Base-by-base conservation (phyloP, 2,797 vertebrate species). In the Notoglanidium macrostoma region DNA sequence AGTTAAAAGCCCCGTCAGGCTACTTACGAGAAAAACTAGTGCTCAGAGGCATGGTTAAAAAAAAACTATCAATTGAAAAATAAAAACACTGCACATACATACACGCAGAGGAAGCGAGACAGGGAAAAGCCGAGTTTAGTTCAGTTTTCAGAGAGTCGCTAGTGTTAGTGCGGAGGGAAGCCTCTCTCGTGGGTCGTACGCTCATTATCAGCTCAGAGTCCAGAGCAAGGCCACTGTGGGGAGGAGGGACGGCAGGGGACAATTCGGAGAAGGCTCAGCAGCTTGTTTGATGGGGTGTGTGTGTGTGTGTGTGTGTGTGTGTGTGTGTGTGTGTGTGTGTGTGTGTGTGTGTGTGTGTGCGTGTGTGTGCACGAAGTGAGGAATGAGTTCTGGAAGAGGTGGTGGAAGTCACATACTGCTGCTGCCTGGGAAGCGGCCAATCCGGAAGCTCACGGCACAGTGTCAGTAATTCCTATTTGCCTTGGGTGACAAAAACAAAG, bases 41-140 rank as follows among this genome's bases (percentile, higher is more conserved):
- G 46, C 54, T 82, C 67, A 3, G 68, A 59, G 21, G 70, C 51
- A 85, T 35, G 70, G 86, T 59, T 73, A 11, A 55, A 77, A 49
- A 51, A 70, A 87, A 40, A 80, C 83, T 92, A 88, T 61, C 89
- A 72, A 91, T 89, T 91, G 89, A 92, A 91, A 83, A 81, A 49
- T 91, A 88, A 7, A 84, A 51, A 82, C 46, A 72, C 54, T 35
- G 46, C 49, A 67, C 59, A 0, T 54, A 78, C 73, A 51, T 72
- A 51, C 23, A 65, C 14, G 35, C 57, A 82, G 57, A 84, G 54
- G 32, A 29, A 82, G 79, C 63, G 26, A 86, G 84, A 86, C 23
- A 84, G 63, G 7, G 23, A 26, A 26, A 72, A 61, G 89, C 83
- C 78, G 17, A 76, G 87, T 79, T 88, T 21, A 84, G 85, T 83